A percentile compares a stretch with the other conserved stretches of the same genome.
Conservation (phyloP, 2,888 invertebrate species). For the Apamea epomidion region DNA sequence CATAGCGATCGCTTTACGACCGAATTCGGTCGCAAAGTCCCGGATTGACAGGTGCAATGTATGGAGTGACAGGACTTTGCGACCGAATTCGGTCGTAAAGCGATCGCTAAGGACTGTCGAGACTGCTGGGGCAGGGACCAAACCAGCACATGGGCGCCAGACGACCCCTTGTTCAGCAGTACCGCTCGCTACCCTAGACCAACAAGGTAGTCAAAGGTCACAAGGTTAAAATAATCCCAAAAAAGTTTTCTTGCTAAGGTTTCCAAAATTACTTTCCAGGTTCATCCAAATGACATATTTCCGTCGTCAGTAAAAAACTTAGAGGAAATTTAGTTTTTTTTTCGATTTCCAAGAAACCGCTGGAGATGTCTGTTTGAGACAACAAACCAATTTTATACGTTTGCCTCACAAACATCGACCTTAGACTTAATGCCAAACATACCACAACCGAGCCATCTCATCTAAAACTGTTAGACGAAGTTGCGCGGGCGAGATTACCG, state of each 20-base stretch:
- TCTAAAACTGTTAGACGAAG: not conserved
- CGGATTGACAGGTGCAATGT: no score
- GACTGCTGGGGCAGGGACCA: no score
- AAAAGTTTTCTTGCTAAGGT: not conserved
- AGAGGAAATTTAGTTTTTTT: not conserved
- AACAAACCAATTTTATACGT: not conserved
- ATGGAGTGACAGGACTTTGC: no score
- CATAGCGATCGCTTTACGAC: no score
- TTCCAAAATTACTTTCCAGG: not conserved
- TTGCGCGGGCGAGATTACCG: constrained; percentile 38
- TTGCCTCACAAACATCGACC: constrained; percentile 20
- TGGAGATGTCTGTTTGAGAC: not conserved
- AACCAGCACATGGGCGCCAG: no score
- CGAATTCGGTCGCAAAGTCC: no score
- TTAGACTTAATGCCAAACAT: constrained; percentile 37
- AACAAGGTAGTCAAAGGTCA: not conserved
- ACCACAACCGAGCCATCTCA: constrained; percentile 19
- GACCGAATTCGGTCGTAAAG: no score
- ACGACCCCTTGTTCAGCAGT: not conserved
- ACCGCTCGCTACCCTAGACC: not conserved
- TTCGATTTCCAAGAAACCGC: constrained; percentile 8
- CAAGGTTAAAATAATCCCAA: not conserved
- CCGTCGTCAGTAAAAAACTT: not conserved
- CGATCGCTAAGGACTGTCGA: no score
- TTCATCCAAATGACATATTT: not conserved